These are phyloP conservation scores for Apotomis turbidana DNA, from an alignment of 2,888 invertebrate genomes.

Conservation along the genomic window DNA sequence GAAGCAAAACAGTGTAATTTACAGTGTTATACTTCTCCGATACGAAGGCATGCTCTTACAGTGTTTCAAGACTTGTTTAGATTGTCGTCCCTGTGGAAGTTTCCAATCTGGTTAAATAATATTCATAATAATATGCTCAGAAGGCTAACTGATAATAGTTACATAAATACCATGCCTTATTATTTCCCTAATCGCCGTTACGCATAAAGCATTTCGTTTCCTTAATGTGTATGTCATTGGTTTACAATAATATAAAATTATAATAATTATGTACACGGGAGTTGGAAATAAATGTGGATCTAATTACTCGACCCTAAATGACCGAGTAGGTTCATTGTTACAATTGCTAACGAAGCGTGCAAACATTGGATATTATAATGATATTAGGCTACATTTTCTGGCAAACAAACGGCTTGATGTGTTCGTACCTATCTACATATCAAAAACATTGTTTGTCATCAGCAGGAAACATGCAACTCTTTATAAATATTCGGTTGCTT, in stretches of 20 bases:
- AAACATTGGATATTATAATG: slow-evolving; percentile 39
- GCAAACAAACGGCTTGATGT: slow-evolving; percentile 25
- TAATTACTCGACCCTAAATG: slow-evolving; percentile 34
- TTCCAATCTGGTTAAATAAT: slow-evolving; percentile 7
- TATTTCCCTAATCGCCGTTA: slow-evolving; percentile 11
- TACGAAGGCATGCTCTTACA: no score
- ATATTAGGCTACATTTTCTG: slow-evolving; percentile 32
- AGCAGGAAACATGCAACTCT: neutral
- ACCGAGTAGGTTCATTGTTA: slow-evolving; percentile 31
- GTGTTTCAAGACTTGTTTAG: neutral
- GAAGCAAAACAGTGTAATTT: no score
- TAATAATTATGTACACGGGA: slow-evolving; percentile 14
- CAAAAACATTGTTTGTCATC: slow-evolving; percentile 1
- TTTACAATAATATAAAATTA: slow-evolving; percentile 16
- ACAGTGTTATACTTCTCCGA: no score
- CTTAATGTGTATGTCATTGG: slow-evolving; percentile 3
- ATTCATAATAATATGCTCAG: neutral
- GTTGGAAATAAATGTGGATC: slow-evolving; percentile 21
- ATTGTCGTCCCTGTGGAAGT: neutral
- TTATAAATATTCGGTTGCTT: neutral
- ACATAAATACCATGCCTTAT: slow-evolving; percentile 1
- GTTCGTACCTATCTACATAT: slow-evolving; percentile 2
- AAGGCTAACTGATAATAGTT: slow-evolving; percentile 11
- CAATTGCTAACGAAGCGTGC: slow-evolving; percentile 36
- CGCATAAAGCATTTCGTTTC: slow-evolving; percentile 11